A percentile compares a stretch with the other conserved stretches of the same genome.
Conservation (phyloP, 2,113 vertebrate genomes). For the Dipodomys ordii region DNA sequence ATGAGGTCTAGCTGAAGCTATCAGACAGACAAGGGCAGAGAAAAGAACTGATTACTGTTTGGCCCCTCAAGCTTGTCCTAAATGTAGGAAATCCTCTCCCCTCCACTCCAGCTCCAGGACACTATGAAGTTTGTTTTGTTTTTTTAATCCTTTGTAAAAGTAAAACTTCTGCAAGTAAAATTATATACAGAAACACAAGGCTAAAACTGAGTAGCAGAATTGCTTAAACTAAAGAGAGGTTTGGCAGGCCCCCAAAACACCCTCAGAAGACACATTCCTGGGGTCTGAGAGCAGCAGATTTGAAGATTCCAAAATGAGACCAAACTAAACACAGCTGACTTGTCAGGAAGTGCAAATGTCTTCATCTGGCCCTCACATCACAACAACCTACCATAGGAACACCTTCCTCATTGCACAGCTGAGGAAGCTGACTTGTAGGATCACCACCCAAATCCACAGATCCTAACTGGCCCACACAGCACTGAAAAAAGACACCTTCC, state of each 20-base stretch:
- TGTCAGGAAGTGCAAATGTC: neutral
- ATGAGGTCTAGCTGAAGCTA: neutral
- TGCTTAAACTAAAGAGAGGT: neutral
- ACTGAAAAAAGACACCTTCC: neutral
- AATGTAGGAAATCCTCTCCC: neutral
- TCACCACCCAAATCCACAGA: neutral
- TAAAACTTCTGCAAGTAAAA: conserved; percentile 45
- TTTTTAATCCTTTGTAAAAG: conserved; percentile 3
- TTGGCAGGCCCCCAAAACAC: neutral
- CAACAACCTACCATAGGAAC: neutral
- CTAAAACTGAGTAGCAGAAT: neutral
- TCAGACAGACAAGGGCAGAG: neutral
- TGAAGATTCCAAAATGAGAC: neutral
- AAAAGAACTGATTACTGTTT: too few species aligned
- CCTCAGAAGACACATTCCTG: neutral
- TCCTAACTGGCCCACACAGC: neutral
- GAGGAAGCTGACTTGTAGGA: neutral
- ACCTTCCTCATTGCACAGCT: neutral
- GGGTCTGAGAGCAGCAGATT: neutral
- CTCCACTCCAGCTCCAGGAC: neutral
- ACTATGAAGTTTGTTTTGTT: neutral
- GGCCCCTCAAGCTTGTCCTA: neutral
- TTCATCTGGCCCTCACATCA: neutral
- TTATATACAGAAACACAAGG: neutral
- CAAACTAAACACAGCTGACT: neutral